Evolutionary conservation across 1,140 invertebrate genomes (phyloP), one percentile per base, ranked within the genome.

Genomic region (Linepithema humile): DNA sequence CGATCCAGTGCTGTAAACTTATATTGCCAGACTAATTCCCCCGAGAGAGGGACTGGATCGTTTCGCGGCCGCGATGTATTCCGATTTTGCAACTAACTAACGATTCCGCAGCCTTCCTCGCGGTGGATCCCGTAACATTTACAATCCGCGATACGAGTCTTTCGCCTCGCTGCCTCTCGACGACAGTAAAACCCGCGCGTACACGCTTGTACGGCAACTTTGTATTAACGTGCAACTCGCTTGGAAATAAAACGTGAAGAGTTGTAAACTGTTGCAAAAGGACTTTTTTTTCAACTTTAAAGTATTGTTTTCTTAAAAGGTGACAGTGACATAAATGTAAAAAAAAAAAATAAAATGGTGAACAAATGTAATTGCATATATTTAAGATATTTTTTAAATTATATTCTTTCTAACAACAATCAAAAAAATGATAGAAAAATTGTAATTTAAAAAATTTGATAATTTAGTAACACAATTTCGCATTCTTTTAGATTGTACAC

Each of bases 1-100:
- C 83, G 86, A 88, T 82, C 53, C 77, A 82, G 59, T 70, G 87
- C 87, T 87, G 88, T 88, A 89, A 91, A 91, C 87, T 91, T 89
- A 86, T 91, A 91, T 88, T 87, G 70, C 84, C 67, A 26, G 69
- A 23, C 65, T 87, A 84, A 84, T 78, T 88, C 57, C 67, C 50
- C 9, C 3, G 64, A n/a, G 57, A 65, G 43, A 78, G 55, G 50
- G 84, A 83, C 69, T 60, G 85, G 48, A 64, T 59, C 84, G 64
- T 57, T 72, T 65, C 48, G 48, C 75, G 48, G n/a, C 75, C 5
- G 48, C 35, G 50, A 86, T 73, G 53, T 40, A 65, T 59, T 45
- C 26, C 32, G 50, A 65, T 53, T 64, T 83, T 73, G 80, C 78
- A 64, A 85, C 85, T 64, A 69, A 84, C 83, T 82, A 86, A 86